Conservation (phyloP, 2,113 vertebrate species). For the Oreochromis aureus region DNA sequence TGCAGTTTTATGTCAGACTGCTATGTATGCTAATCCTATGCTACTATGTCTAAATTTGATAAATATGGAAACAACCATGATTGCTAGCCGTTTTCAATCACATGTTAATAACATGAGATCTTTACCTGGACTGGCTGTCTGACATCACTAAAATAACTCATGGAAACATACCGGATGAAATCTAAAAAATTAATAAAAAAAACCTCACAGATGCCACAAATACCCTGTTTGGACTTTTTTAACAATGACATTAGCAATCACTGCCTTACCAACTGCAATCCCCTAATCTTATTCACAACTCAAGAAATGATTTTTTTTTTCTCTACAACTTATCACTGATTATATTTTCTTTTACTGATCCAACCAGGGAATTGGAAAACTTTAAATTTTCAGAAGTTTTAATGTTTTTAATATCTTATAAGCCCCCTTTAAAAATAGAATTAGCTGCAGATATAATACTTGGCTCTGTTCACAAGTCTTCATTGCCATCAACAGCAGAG, state of each 20-base stretch:
- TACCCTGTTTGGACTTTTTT: not conserved
- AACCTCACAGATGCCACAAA: not conserved
- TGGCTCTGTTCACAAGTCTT: not conserved
- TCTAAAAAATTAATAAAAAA: not conserved
- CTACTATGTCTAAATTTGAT: not conserved
- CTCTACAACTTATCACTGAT: not conserved
- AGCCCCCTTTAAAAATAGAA: not conserved
- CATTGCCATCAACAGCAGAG: not conserved
- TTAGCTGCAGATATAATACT: not conserved
- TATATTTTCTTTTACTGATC: not conserved
- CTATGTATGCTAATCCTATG: not conserved
- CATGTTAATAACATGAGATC: not conserved
- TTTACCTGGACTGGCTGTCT: too few species aligned
- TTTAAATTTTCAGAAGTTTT: not conserved
- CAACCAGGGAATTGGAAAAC: not conserved
- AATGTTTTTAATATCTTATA: not conserved
- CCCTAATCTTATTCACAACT: not conserved
- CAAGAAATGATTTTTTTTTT: fast-evolving
- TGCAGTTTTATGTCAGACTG: not conserved
- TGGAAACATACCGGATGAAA: not conserved
- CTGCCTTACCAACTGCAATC: not conserved
- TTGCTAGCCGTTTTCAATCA: not conserved
- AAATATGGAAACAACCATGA: not conserved
- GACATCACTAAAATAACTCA: not conserved
- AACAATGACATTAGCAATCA: not conserved